Evolutionary conservation across 2,797 vertebrate genomes (phyloP), one percentile per base, ranked within the genome.

Genomic region (Hippoglossus hippoglossus): DNA sequence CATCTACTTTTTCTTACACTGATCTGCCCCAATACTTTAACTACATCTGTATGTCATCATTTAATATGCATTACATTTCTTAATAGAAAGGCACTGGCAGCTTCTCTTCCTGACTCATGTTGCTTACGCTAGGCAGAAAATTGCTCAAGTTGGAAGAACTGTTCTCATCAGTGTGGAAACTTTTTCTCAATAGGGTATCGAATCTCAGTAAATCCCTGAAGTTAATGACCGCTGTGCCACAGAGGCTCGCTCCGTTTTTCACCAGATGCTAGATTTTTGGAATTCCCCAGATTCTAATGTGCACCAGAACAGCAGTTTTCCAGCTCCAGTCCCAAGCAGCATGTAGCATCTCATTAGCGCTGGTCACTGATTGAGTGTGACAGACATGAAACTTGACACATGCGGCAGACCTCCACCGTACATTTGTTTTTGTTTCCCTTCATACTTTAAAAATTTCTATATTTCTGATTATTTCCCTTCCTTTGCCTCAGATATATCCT

Each of bases 211-310:
- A 91, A 91, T 92, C 91, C 90, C 88, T 88, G 80, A 91, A 90
- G 88, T 92, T 93, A 93, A 93, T 93, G 92, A 90, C 92, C 83
- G 50, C 85, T 88, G 89, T 87, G 86, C 88, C 89, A 91, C 86
- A 87, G 91, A 93, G 89, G 88, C 78, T 64, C 86, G 77, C 87
- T 91, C 81, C 91, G 89, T 92, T 93, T 91, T 92, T 90, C 85
- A 90, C 89, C 91, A 93, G 89, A 91, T 92, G 87, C 87, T 75
- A 50, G 79, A 93, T 92, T 91, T 92, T 91, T 91, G 87, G 90
- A 93, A 91, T 93, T 93, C 90, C 89, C 87, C 66, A 77, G 88
- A 93, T 93, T 90, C 87, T 91, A 91, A 91, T 89, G 79, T 80
- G 86, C 85, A 91, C 86, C 87, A 93, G 85, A 91, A 89, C 87